Evolutionary conservation across 2,888 invertebrate species (phyloP).

Genomic region (Lithosia quadra): DNA sequence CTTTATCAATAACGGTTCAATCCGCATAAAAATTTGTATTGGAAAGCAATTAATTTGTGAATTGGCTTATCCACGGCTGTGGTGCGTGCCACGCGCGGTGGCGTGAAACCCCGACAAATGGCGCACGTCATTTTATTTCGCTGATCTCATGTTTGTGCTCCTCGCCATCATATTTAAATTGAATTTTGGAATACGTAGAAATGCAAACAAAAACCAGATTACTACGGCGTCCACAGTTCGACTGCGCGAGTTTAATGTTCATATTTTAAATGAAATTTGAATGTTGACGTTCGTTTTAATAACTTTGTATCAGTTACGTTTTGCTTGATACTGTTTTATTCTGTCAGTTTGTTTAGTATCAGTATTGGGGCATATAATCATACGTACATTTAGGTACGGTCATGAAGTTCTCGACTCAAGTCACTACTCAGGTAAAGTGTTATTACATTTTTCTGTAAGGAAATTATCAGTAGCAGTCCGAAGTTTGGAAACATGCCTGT

Average conservation of each 20-base stretch:
- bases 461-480: background rate
- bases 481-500: background rate
- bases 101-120: conserved; percentile 76
- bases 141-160: conserved; percentile 83
- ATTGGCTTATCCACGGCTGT: conserved; percentile 62
- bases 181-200: conserved; percentile 77
- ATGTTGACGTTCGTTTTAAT: conserved; percentile 51
- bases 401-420: background rate
- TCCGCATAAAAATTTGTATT: conserved; percentile 71
- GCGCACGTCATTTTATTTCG: conserved; percentile 82
- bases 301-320: conserved; percentile 27
- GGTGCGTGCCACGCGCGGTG: conserved; percentile 50
- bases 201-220: conserved; percentile 74
- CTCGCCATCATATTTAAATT: conserved; percentile 84
- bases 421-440: background rate
- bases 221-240: conserved; percentile 61
- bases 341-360: background rate
- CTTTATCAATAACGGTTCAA: conserved; percentile 49
- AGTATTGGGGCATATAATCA: background rate
- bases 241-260: conserved; percentile 63
- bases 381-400: background rate
- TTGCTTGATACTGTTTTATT: background rate
- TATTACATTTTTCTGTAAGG: background rate
- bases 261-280: conserved; percentile 66
- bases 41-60: conserved; percentile 83